A percentile compares a stretch with the other conserved stretches of the same genome.
phyloP scores from a whole-genome alignment of 2,113 vertebrate species.

The Nicator chloris region DNA sequence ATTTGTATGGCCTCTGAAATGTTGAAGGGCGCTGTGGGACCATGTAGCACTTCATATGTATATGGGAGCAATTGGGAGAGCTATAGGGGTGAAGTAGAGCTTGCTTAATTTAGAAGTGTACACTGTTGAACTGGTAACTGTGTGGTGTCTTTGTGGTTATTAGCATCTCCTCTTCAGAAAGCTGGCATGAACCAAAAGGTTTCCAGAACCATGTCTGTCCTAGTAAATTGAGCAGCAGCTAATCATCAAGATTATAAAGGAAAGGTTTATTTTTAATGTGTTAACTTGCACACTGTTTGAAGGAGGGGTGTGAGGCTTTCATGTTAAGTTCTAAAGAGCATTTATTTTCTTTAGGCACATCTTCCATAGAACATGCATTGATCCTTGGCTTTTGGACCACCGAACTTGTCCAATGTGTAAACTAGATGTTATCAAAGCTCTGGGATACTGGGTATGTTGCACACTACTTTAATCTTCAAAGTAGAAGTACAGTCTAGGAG shows the following conservation, averaged over 20 bases:
- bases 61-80: background rate
- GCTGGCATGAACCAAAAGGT: background rate
- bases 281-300: background rate
- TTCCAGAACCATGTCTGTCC: background rate
- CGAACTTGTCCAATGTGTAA: conserved; percentile 85
- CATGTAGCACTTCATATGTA: rapidly evolving
- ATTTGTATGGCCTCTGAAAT: background rate
- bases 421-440: conserved; percentile 83
- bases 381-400: conserved; percentile 83
- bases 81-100: background rate
- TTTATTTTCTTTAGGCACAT: conserved; percentile 77
- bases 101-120: background rate
- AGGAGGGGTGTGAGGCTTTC: background rate
- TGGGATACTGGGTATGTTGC: conserved; percentile 81
- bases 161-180: background rate
- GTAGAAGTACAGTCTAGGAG: background rate
- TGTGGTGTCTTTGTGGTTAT: background rate
- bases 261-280: background rate
- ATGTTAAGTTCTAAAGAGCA: background rate
- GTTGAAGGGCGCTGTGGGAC: background rate
- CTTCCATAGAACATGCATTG: conserved; percentile 82
- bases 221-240: background rate
- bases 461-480: conserved; percentile 29
- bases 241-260: background rate
- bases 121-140: background rate